These are phyloP conservation scores for Apolygus lucorum DNA, from an alignment of 1,140 invertebrate genomes.

Conservation along the genomic window DNA sequence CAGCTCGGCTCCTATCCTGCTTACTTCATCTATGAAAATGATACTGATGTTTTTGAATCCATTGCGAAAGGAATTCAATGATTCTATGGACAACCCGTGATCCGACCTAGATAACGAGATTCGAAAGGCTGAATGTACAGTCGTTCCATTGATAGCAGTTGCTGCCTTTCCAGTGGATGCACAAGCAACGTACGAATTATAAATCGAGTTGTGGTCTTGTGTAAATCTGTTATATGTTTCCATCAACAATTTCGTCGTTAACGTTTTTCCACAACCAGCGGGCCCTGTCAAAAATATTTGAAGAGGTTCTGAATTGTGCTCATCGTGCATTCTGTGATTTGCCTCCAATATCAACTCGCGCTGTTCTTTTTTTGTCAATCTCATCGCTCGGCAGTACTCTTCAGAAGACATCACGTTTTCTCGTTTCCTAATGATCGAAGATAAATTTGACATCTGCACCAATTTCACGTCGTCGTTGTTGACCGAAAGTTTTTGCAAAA, in stretches of 20 bases:
- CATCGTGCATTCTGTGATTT: slow-evolving; percentile 19
- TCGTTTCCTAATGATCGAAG: slow-evolving; percentile 11
- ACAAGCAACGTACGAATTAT: slow-evolving; percentile 19
- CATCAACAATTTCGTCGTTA: slow-evolving; percentile 34
- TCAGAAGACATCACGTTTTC: slow-evolving; percentile 19
- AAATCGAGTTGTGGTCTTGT: slow-evolving; percentile 15
- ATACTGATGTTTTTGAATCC: slow-evolving; percentile 15
- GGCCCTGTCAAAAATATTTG: slow-evolving; percentile 37
- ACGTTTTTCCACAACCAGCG: slow-evolving; percentile 36
- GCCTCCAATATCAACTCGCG: slow-evolving; percentile 23
- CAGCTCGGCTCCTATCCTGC: slow-evolving; percentile 21
- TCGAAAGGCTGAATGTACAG: slow-evolving; percentile 28
- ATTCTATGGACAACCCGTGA: slow-evolving; percentile 13
- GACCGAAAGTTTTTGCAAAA: slow-evolving; percentile 22
- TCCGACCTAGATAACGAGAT: slow-evolving; percentile 8
- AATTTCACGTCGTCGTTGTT: slow-evolving; percentile 28
- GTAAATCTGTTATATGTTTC: slow-evolving; percentile 30
- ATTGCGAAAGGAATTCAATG: slow-evolving; percentile 19
- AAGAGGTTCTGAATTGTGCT: slow-evolving; percentile 29
- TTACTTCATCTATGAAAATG: slow-evolving; percentile 24
- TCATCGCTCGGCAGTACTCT: slow-evolving; percentile 19
- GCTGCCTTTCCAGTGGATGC: slow-evolving; percentile 24
- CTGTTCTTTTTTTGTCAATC: slow-evolving; percentile 19
- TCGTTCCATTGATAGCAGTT: slow-evolving; percentile 18
- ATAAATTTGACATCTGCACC: slow-evolving; percentile 1